Base-by-base conservation (phyloP, 2,113 vertebrate genomes). In the Cebidichthys violaceus region DNA sequence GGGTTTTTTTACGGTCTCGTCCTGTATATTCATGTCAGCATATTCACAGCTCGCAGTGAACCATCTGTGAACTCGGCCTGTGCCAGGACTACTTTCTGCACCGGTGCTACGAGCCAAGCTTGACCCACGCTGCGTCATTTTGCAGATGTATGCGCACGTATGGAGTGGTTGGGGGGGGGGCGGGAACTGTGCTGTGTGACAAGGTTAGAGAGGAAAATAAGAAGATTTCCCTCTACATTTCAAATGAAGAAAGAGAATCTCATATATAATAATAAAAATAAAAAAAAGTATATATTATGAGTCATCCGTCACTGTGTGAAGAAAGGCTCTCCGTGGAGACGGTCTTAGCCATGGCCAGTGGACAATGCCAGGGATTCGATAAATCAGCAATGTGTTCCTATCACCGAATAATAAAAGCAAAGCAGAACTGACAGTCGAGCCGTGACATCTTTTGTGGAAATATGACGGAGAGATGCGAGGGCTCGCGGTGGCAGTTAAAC, bases 1-100 rank as follows among this genome's bases (percentile, higher is more conserved):
- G 68, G 35, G 67, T 80, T 80, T n/a, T n/a, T n/a, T n/a, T 50
- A 41, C 41, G 4, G 39, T 54, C 41, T 70, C 64, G 17, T 71
- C 60, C 60, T 66, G 65, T 75, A 70, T 52, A 57, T 85, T 84
- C 83, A 87, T 82, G 85, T 87, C 79, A 74, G 82, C 82, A 83
- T 67, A 79, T 87, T 83, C 82, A 79, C 14, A 17, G 57, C 79
- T 87, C 3, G 43, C 77, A 69, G 70, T 81, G 75, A 78, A 71
- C 77, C 82, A 86, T 82, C 83, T 87, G 84, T 68, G 83, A 83
- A 57, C 55, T 50, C 10, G 3, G 10, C 3, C 50, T 1, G n/a
- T 72, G 79, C 73, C 84, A 65, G 75, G 35, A 65, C 79, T 31
- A 80, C 57, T 67, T 77, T 68, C 52, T 47, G 52, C 29, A 29